Conservation (phyloP, 2,113 vertebrate species). For the Pimephales promelas region DNA sequence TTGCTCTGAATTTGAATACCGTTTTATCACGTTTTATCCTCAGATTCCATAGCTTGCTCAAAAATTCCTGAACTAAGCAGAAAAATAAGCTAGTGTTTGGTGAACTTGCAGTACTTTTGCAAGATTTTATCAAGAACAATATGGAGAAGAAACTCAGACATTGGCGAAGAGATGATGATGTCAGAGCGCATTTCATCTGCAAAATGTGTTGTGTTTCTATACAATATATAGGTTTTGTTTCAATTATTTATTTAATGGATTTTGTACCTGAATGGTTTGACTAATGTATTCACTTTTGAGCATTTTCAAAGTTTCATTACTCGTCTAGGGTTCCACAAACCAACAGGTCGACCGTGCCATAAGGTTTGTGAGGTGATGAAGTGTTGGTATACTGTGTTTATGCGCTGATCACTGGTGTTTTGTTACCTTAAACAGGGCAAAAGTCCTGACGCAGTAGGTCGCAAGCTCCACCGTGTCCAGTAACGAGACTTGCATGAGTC, state of each 20-base stretch:
- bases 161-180: not conserved
- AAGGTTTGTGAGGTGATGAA: not conserved
- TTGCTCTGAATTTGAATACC: not conserved
- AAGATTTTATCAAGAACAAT: not conserved
- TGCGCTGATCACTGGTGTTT: not conserved
- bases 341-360: not conserved
- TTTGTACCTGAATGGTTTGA: too few relatives aligned
- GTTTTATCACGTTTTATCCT: not conserved
- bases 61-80: not conserved
- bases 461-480: slow-evolving; percentile 95
- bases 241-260: too few relatives aligned
- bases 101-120: not conserved
- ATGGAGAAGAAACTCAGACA: not conserved
- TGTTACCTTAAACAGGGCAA: slow-evolving; percentile 93
- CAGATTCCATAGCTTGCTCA: not conserved
- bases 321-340: not conserved
- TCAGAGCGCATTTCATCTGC: not conserved
- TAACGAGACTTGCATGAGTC: slow-evolving; percentile 92
- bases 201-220: not conserved
- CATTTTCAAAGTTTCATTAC: not conserved
- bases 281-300: too few relatives aligned
- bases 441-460: slow-evolving; percentile 94
- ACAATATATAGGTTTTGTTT: not conserved
- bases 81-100: not conserved
- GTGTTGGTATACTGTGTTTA: slow-evolving; percentile 7